Percentiles rank a stretch among this genome's conserved stretches.
Evolutionary conservation across 1,140 invertebrate genomes (phyloP).

Genomic region (Caenorhabditis tropicalis): DNA sequence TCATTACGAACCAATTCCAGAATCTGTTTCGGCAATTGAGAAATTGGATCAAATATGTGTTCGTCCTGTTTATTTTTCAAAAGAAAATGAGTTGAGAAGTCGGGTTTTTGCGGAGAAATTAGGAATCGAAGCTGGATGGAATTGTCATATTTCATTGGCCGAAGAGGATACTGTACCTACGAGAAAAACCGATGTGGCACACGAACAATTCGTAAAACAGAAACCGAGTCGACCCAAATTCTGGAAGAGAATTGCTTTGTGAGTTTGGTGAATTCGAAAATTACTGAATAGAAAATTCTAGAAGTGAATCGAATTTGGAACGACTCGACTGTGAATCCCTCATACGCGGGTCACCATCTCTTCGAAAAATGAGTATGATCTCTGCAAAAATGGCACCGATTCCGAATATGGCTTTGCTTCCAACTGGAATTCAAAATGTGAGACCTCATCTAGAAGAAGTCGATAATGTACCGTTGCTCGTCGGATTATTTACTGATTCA

Average conservation of each 20-base stretch:
- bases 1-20: slow-evolving; percentile 47
- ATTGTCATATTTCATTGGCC: slow-evolving; percentile 51
- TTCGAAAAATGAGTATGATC: slow-evolving; percentile 23
- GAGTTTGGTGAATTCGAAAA: neutral
- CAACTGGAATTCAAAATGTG: slow-evolving; percentile 39
- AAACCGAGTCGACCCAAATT: neutral
- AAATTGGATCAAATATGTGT: slow-evolving; percentile 45
- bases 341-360: neutral
- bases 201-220: slow-evolving; percentile 26
- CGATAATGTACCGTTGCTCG: slow-evolving; percentile 48
- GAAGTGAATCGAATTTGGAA: slow-evolving; percentile 17
- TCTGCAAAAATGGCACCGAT: slow-evolving; percentile 38
- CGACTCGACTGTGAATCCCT: neutral
- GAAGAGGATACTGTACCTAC: neutral
- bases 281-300: neutral
- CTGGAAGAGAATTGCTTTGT: slow-evolving; percentile 4
- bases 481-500: slow-evolving; percentile 46
- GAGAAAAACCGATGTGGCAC: neutral
- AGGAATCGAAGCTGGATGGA: slow-evolving; percentile 51
- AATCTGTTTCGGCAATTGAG: slow-evolving; percentile 19
- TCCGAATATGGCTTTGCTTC: slow-evolving; percentile 45
- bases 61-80: slow-evolving; percentile 49
- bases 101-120: slow-evolving; percentile 50
- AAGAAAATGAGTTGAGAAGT: slow-evolving; percentile 50
- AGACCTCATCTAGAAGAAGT: slow-evolving; percentile 50